These are phyloP conservation scores for Glossosoma conforme DNA, from an alignment of 1,140 invertebrate species.

Conservation along the genomic window DNA sequence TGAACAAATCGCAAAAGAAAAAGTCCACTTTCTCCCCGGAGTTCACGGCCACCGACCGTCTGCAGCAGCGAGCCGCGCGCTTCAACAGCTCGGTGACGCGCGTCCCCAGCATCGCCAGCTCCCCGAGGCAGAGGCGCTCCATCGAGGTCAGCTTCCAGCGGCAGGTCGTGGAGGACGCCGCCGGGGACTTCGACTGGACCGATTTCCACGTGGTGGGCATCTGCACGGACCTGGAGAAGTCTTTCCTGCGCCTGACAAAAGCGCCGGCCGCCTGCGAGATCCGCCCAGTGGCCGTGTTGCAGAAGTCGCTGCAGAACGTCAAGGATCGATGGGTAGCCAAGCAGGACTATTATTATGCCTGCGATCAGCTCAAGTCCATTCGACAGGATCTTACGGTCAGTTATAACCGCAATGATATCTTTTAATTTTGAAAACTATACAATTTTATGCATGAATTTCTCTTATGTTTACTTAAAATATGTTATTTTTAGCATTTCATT, in stretches of 20 bases:
- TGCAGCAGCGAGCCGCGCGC: slow-evolving; percentile 81
- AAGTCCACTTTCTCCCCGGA: slow-evolving; percentile 66
- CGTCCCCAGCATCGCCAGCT: slow-evolving; percentile 42
- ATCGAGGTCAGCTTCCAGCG: slow-evolving; percentile 40
- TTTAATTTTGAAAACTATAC: too few relatives aligned
- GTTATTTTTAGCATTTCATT: too few relatives aligned
- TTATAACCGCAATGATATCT: too few relatives aligned
- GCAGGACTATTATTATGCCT: slow-evolving; percentile 92
- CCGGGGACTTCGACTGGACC: slow-evolving; percentile 70
- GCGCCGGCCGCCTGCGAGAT: slow-evolving; percentile 89
- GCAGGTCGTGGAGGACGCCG: slow-evolving; percentile 52
- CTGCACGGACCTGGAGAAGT: slow-evolving; percentile 89
- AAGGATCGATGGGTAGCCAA: slow-evolving; percentile 85
- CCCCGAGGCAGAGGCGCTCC: slow-evolving; percentile 39
- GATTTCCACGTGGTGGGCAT: slow-evolving; percentile 89
- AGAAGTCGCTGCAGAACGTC: slow-evolving; percentile 80
- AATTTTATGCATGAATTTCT: too few relatives aligned
- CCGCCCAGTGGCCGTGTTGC: slow-evolving; percentile 80
- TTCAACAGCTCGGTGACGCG: slow-evolving; percentile 51
- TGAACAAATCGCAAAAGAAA: slow-evolving; percentile 54
- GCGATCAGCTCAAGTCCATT: slow-evolving; percentile 98
- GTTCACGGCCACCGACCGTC: slow-evolving; percentile 63
- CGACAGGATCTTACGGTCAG: slow-evolving; percentile 93
- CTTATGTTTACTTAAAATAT: background rate
- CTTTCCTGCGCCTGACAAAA: slow-evolving; percentile 91